Percentiles rank a stretch among this genome's conserved stretches.
Evolutionary conservation across 1,140 invertebrate genomes (phyloP).

Genomic region (Episyrphus balteatus): DNA sequence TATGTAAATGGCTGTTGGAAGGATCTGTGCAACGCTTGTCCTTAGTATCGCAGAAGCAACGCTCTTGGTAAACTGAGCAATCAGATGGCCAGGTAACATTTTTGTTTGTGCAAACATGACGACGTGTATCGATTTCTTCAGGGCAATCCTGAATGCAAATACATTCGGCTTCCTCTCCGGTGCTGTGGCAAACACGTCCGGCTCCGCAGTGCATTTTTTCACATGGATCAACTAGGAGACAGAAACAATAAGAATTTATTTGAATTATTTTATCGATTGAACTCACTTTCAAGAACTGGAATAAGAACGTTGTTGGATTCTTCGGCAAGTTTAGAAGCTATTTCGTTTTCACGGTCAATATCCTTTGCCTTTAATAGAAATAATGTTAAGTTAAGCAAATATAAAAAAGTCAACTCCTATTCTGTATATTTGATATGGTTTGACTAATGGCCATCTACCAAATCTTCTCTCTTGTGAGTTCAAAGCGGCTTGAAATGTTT

Average conservation of each 20-base stretch:
- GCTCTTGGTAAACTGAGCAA: slow-evolving; percentile 81
- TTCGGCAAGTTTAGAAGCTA: slow-evolving; percentile 19
- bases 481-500: too few species aligned
- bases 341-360: slow-evolving; percentile 29
- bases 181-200: slow-evolving; percentile 73
- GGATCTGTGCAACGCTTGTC: slow-evolving; percentile 59
- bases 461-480: too few species aligned
- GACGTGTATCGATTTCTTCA: slow-evolving; percentile 60
- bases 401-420: background rate
- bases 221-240: slow-evolving; percentile 58
- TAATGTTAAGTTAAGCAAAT: background rate
- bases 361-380: slow-evolving; percentile 21
- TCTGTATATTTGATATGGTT: too few species aligned
- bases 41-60: slow-evolving; percentile 74
- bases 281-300: slow-evolving; percentile 23
- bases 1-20: slow-evolving; percentile 76
- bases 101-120: slow-evolving; percentile 82
- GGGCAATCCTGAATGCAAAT: slow-evolving; percentile 77
- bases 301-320: slow-evolving; percentile 20
- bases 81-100: slow-evolving; percentile 90
- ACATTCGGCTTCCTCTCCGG: slow-evolving; percentile 65
- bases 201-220: slow-evolving; percentile 77
- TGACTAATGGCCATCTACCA: too few species aligned
- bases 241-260: background rate
- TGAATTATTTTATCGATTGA: background rate